Evolutionary conservation across 2,888 invertebrate genomes (phyloP), one percentile per base, ranked within the genome.

Genomic region (Parascotia fuliginaria): DNA sequence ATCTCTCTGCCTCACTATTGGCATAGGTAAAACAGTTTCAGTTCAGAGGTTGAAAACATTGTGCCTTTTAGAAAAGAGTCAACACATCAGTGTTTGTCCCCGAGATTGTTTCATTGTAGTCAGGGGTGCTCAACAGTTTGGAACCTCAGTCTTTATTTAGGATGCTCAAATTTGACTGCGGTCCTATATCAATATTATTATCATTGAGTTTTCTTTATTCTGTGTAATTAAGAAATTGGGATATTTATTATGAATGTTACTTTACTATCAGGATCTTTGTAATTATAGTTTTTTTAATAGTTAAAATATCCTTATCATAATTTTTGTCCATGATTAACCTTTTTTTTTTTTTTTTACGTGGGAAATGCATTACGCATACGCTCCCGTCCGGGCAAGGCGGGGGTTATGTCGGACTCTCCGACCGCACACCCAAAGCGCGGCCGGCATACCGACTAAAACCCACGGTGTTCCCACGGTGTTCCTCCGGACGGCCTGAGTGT

Each of bases 11-110:
- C 60, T 53, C 28, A 75, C 76, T 81, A 73, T 84, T 79, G 77
- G 73, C 60, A 67, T 69, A 80, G 73, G 75, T 73, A 77, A 81
- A 82, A 78, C 63, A 65, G 70, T 79, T 77, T 76, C 65, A 74
- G 71, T 60, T 73, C 76, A 76, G 75, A 56, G 70, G 69, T 73
- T 59, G 63, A 59, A 65, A 79, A 81, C 82, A 78, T 70, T 79
- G 69, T 70, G 71, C 67, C 73, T 74, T 69, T 63, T 75, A 60
- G 69, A 65, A 67, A 65, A 71, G 55, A 63, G 82, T 79, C 73
- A 84, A 84, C 78, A 84, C 74, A 55, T 9, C 49, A 33, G 39
- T 53, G 67, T 65, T 70, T 65, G 63, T 62, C 46, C 38, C 54
- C 52, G 43, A 57, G 58, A 59, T 70, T 69, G 58, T 61, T 49